Conservation (phyloP, 2,888 invertebrate genomes). For the Melipona beecheii region DNA sequence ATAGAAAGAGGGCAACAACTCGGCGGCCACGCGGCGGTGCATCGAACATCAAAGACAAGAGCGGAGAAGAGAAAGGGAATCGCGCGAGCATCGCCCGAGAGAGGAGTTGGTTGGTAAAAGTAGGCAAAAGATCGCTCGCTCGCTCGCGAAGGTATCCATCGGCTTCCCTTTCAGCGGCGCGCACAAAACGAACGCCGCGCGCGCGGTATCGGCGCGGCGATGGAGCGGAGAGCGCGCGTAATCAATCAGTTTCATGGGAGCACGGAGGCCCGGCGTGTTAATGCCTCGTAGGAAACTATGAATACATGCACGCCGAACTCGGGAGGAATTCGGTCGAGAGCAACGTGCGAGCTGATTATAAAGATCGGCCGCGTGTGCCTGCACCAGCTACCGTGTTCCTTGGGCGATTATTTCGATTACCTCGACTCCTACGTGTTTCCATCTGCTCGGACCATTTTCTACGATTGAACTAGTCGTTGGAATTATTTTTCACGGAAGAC, state of each 20-base stretch:
- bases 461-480: too few relatives aligned
- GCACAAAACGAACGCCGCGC: constrained; percentile 56
- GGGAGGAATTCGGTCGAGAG: constrained; percentile 49
- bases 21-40: constrained; percentile 7
- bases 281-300: constrained; percentile 63
- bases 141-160: constrained; percentile 66
- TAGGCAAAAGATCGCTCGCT: constrained; percentile 56
- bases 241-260: constrained; percentile 81
- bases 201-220: constrained; percentile 59
- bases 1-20: constrained; percentile 19
- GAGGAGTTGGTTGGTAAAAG: constrained; percentile 46
- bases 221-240: constrained; percentile 66
- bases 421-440: neutral
- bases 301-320: constrained; percentile 44
- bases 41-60: constrained; percentile 46
- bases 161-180: constrained; percentile 63
- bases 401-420: too few relatives aligned
- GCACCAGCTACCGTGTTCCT: neutral
- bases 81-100: constrained; percentile 9
- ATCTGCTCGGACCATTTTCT: too few relatives aligned
- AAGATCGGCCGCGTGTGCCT: neutral
- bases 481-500: too few relatives aligned
- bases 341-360: constrained; percentile 71
- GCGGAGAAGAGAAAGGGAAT: constrained; percentile 1
- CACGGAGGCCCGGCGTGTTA: constrained; percentile 63